Evolutionary conservation across 1,140 invertebrate species (phyloP).

Genomic region (Saccostrea cuccullata): DNA sequence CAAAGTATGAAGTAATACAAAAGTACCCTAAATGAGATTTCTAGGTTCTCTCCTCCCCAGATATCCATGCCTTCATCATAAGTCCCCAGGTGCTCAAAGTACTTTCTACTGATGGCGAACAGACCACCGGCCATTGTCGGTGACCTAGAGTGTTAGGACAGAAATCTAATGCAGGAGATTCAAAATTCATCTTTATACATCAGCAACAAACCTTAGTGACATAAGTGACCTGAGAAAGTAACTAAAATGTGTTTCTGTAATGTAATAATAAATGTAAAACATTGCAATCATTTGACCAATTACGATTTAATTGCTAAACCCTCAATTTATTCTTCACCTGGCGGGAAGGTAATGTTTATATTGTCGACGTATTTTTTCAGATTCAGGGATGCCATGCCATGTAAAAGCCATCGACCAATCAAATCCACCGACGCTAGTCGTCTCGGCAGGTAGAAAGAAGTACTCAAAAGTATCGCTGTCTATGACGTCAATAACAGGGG

Average conservation of each 20-base stretch:
- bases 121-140: conserved; percentile 90
- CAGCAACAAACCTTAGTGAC: too few species aligned
- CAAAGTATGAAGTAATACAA: conserved; percentile 11
- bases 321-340: conserved; percentile 35
- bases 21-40: conserved; percentile 94
- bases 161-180: background rate
- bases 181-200: too few species aligned
- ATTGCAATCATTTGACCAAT: too few species aligned
- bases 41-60: conserved; percentile 96
- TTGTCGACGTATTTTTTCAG: conserved; percentile 46
- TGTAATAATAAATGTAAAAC: too few species aligned
- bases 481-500: conserved; percentile 95
- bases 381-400: conserved; percentile 83
- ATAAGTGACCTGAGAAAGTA: too few species aligned
- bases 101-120: conserved; percentile 93
- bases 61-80: conserved; percentile 84
- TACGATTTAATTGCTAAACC: too few species aligned
- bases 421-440: conserved; percentile 89
- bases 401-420: conserved; percentile 94
- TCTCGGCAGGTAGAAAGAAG: conserved; percentile 79
- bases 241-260: too few species aligned
- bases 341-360: conserved; percentile 50
- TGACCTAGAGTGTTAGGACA: conserved; percentile 80
- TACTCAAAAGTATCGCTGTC: conserved; percentile 94
- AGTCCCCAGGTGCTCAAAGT: conserved; percentile 91